Evolutionary conservation across 2,797 vertebrate genomes (phyloP), one percentile per base, ranked within the genome.

Genomic region (Acrocephalus scirpaceus): DNA sequence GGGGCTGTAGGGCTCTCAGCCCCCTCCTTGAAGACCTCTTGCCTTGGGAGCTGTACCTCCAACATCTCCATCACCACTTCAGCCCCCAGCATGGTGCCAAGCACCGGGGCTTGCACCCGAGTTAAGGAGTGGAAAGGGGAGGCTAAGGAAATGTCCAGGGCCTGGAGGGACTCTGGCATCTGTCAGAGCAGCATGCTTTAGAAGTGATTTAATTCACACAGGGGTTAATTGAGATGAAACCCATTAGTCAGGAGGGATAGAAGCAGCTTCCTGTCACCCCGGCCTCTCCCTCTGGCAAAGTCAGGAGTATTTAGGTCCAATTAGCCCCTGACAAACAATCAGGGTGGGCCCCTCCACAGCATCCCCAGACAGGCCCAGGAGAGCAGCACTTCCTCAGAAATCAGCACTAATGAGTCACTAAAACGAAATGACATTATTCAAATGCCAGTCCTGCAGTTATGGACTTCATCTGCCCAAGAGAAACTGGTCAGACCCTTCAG

Each of bases 341-440:
- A 71, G 76, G 90, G 88, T 82, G 87, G 60, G 71, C 69, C 70
- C 44, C 50, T 71, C 65, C 0, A 0, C 69, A 76, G 90, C 65
- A 80, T 57, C 73, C 75, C 86, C 48, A 66, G 75, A 36, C 30
- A 77, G 77, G 23, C 83, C 87, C 62, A n/a, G 66, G 53, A 88
- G 73, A 90, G 44, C 29, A 48, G 47, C 14, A 67, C 67, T 94
- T 97, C 94, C 94, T 86, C 65, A 74, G 26, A 88, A 92, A 90
- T 85, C 60, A 83, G 80, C 2, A 4, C 40, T 76, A 62, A 57
- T 60, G 58, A 96, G 36, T 58, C 66, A 76, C 47, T 7, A 11
- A 36, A 61, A 65, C 26, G 32, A 67, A 72, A 53, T 45, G 6
- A 29, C 11, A 5, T 47, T 50, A 70, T n/a, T 70, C 57, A 65